phyloP scores from a whole-genome alignment of 1,140 invertebrate species.

The Drosophila orosa region DNA sequence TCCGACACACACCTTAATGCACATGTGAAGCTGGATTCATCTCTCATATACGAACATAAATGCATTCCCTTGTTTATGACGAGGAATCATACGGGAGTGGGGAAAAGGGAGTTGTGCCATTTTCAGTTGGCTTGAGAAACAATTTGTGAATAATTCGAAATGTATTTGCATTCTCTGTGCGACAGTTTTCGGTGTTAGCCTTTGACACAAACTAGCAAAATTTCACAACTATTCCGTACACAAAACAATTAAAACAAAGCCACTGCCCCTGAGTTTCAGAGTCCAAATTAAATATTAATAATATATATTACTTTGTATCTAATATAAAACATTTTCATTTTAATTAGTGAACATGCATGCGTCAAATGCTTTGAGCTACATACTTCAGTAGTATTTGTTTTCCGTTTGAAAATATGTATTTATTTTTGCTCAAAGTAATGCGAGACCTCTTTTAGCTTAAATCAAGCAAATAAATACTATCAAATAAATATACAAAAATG shows the following conservation, averaged over 20 bases:
- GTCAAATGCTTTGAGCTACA: background rate
- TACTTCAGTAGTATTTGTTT: background rate
- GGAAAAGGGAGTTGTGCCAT: background rate
- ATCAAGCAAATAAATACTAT: too few relatives aligned
- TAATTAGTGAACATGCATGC: background rate
- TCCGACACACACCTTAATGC: constrained; percentile 17
- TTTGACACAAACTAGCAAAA: constrained; percentile 26
- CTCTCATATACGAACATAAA: constrained; percentile 4
- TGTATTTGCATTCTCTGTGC: constrained; percentile 21
- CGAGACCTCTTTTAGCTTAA: too few relatives aligned
- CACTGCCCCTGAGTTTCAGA: too few relatives aligned
- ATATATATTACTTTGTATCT: constrained; percentile 2
- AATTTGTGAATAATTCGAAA: constrained; percentile 31
- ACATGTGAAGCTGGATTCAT: constrained; percentile 8
- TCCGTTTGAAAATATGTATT: background rate
- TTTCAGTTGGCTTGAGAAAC: constrained; percentile 24
- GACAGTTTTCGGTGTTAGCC: constrained; percentile 3
- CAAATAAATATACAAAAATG: too few relatives aligned
- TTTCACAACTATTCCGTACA: background rate
- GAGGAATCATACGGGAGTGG: background rate
- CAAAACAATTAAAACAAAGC: constrained; percentile 17
- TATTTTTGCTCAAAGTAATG: background rate
- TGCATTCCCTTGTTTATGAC: constrained; percentile 18
- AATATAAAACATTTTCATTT: constrained; percentile 2
- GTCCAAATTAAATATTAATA: constrained; percentile 1